phyloP scores from a whole-genome alignment of 2,888 invertebrate species.

The Ectemnius continuus region DNA sequence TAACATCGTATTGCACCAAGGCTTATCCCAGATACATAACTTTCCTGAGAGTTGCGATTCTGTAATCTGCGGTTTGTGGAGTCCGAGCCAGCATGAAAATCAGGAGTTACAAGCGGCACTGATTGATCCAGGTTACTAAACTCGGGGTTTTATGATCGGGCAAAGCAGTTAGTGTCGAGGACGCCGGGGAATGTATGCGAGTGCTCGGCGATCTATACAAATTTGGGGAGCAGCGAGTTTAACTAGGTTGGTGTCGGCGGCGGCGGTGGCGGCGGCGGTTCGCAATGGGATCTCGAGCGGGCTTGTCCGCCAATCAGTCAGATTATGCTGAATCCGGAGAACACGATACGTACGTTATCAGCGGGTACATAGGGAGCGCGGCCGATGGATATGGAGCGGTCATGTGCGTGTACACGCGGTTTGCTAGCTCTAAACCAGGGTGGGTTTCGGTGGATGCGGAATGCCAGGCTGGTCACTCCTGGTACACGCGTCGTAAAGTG shows the following conservation, averaged over 20 bases:
- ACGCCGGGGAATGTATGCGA: not conserved
- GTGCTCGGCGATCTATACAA: slow-evolving; percentile 4
- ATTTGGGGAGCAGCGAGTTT: slow-evolving; percentile 18
- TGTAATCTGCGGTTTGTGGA: not conserved
- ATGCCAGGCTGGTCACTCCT: slow-evolving; percentile 44
- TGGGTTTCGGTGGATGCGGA: slow-evolving; percentile 52
- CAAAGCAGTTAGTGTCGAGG: slow-evolving; percentile 16
- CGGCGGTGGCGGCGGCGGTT: slow-evolving; percentile 18
- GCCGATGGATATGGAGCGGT: slow-evolving; percentile 56
- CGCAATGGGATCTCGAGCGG: slow-evolving; percentile 29
- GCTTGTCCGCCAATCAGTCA: slow-evolving; percentile 59
- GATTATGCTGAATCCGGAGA: slow-evolving; percentile 59
- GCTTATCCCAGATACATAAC: too few species aligned
- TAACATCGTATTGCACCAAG: too few species aligned
- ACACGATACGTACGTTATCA: slow-evolving; percentile 58
- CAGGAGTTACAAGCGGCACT: slow-evolving; percentile 15
- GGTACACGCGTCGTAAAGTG: slow-evolving; percentile 77
- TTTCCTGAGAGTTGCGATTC: too few species aligned
- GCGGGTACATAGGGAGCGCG: slow-evolving; percentile 48
- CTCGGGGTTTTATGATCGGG: slow-evolving; percentile 44
- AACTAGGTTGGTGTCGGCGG: slow-evolving; percentile 14
- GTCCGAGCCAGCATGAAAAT: not conserved
- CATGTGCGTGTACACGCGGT: slow-evolving; percentile 38
- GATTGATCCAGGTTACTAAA: slow-evolving; percentile 40
- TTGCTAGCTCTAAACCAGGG: slow-evolving; percentile 31